Evolutionary conservation across 1,140 invertebrate species (phyloP), one percentile per base, ranked within the genome.

Genomic region (Heliconius eleuchia): DNA sequence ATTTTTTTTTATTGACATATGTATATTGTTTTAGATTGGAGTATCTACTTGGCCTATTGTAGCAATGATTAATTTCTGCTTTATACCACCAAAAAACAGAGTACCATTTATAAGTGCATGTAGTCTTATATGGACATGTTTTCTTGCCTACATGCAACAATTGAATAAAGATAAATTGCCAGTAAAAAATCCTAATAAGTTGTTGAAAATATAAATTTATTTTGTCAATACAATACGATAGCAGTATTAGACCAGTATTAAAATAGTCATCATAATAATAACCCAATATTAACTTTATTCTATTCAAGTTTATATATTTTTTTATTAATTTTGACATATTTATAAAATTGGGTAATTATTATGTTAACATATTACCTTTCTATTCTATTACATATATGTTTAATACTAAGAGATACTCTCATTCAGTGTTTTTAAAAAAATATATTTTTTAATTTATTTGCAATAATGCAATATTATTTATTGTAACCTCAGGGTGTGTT

Each of bases 131-230:
- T 98, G 98, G 98, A 97, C 97, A 34, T 96, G 96, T 83, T 98
- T 98, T 89, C 94, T 98, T 74, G 97, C 97, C 1, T 98, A 98
- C 84, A 98, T 98, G 97, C 97, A 98, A 90, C 96, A 97, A 80
- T 83, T 97, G 66, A 96, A 97, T 86, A 86, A 95, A 82, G 89
- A 92, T 77, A 82, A 90, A 42, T 34, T 80, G 30, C 42, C 71
- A 52, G 55, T 74, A 74, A 39, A 79, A 34, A 74, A 37, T 50
- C 71, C 78, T 72, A 37, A 71, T 55, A 39, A 73, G 23, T 60
- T 78, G 30, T 66, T 80, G 52, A 80, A 73, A 66, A 66, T 27
- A 37, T 76, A 52, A 37, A 52, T 39, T 13, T 39, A n/a, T 34
- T 72, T 42, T 72, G 37, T 37, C n/a, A 39, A 8, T 71, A 19